phyloP scores from a whole-genome alignment of 2,797 vertebrate species.

The Galagoides demidoff region DNA sequence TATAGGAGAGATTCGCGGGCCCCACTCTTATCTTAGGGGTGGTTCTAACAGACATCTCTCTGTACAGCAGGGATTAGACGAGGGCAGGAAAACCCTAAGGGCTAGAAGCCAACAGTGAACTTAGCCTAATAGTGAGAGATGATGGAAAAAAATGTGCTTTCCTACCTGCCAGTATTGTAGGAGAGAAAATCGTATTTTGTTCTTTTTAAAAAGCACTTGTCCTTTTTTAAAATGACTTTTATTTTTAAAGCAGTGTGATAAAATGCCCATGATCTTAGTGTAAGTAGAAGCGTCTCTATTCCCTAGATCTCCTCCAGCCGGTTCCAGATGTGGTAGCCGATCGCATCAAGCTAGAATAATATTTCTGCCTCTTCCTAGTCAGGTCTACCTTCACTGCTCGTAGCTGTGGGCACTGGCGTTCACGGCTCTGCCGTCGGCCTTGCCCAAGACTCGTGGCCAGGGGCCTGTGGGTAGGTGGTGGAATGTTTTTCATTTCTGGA shows the following conservation, averaged over 20 bases:
- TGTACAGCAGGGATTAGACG: not conserved
- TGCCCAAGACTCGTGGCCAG: slow-evolving; percentile 22
- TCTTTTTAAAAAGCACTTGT: not conserved
- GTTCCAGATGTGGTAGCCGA: slow-evolving; percentile 42
- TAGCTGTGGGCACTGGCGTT: slow-evolving; percentile 35
- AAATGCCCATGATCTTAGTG: not conserved
- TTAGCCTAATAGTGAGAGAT: not conserved
- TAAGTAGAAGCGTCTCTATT: not conserved
- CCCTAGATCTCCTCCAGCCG: not conserved
- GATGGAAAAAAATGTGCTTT: not conserved
- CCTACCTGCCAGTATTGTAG: not conserved
- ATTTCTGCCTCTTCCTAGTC: not conserved
- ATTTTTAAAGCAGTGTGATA: not conserved
- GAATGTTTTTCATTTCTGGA: slow-evolving; percentile 41
- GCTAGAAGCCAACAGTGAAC: not conserved
- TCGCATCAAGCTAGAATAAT: slow-evolving; percentile 40
- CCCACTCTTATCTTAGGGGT: not conserved
- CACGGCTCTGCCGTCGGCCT: slow-evolving; percentile 20
- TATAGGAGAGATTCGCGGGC: not conserved
- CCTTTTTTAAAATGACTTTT: not conserved
- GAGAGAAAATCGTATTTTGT: slow-evolving; percentile 10
- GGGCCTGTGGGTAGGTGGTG: not conserved
- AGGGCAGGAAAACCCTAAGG: not conserved
- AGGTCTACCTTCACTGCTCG: slow-evolving; percentile 19
- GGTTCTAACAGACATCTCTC: not conserved